A percentile compares a stretch with the other conserved stretches of the same genome.
Conservation (phyloP, 2,113 vertebrate genomes). For the Mandrillus leucophaeus region DNA sequence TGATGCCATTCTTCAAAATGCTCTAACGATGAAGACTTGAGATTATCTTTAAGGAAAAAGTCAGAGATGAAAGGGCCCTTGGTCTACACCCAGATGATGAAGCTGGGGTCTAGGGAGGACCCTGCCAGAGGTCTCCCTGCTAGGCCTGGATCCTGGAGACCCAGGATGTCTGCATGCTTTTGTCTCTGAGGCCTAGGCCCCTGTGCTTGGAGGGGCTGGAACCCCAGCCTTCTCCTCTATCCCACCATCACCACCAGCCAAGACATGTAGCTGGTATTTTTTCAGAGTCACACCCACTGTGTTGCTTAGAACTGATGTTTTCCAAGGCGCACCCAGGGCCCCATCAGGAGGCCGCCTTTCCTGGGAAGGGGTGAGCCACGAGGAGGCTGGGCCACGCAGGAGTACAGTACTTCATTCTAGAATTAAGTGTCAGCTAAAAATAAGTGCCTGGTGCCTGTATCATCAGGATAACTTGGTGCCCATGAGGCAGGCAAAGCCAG, state of each 20-base stretch:
- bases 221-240: neutral
- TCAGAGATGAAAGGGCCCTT: neutral
- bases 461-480: slow-evolving; percentile 72
- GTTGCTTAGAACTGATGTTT: slow-evolving; percentile 74
- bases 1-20: neutral
- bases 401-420: slow-evolving; percentile 61
- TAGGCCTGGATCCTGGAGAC: neutral
- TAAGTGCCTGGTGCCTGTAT: slow-evolving; percentile 63
- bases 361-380: slow-evolving; percentile 68
- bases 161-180: neutral
- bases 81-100: neutral
- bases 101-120: neutral
- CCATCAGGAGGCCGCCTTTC: slow-evolving; percentile 54
- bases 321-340: slow-evolving; percentile 60
- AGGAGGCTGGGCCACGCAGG: slow-evolving; percentile 47
- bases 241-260: slow-evolving; percentile 56
- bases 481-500: slow-evolving; percentile 76
- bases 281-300: slow-evolving; percentile 63
- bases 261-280: slow-evolving; percentile 54
- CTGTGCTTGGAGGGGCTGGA: neutral
- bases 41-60: neutral
- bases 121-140: neutral
- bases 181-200: neutral
- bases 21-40: neutral
- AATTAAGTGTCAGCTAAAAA: slow-evolving; percentile 69